phyloP scores from a whole-genome alignment of 2,113 vertebrate genomes.

The Narcine bancroftii region DNA sequence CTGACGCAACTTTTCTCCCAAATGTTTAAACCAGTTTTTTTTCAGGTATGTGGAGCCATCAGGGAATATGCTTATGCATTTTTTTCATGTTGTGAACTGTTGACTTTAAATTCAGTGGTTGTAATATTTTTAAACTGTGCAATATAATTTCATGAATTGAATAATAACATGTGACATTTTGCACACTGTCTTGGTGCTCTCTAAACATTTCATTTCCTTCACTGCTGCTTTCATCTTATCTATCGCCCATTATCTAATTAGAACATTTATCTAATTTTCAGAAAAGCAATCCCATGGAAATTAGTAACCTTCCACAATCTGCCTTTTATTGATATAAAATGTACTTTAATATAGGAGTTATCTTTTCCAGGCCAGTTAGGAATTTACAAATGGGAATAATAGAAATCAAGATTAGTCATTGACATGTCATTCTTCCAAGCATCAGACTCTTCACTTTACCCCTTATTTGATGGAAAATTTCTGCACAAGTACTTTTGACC shows the following conservation, averaged over 20 bases:
- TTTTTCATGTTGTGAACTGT: background rate
- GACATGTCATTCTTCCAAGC: background rate
- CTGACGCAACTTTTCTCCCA: constrained; percentile 75
- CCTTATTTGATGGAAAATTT: background rate
- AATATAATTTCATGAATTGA: background rate
- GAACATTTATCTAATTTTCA: background rate
- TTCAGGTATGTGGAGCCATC: constrained; percentile 67
- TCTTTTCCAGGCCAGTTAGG: background rate
- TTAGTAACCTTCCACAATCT: background rate
- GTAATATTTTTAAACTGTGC: background rate
- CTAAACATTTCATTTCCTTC: background rate
- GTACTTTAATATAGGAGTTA: background rate
- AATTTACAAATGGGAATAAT: background rate
- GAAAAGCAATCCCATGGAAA: background rate
- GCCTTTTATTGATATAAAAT: background rate
- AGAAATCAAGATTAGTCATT: background rate
- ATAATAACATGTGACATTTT: background rate
- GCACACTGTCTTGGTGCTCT: background rate
- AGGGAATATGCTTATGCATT: background rate
- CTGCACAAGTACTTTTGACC: background rate
- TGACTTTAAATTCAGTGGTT: background rate
- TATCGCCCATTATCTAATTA: background rate
- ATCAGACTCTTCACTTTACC: background rate
- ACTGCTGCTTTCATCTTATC: background rate
- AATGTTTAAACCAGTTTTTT: constrained; percentile 83